Conservation (phyloP, 2,797 vertebrate species). For the Pyrocephalus nanus region DNA sequence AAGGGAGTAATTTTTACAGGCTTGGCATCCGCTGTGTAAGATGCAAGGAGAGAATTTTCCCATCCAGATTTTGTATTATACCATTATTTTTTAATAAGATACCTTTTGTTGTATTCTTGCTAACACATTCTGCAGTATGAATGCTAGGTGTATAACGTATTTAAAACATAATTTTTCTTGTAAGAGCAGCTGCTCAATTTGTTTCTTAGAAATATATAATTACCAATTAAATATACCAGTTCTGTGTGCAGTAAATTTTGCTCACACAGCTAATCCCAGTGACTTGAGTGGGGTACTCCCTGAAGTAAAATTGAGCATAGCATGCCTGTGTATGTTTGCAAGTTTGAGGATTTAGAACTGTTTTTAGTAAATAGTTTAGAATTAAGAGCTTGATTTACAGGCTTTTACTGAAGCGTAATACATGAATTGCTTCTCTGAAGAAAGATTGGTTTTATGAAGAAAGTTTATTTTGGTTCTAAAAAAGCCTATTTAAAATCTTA, state of each 20-base stretch:
- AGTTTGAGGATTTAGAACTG: not conserved
- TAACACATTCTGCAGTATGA: constrained; percentile 21
- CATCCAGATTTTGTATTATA: not conserved
- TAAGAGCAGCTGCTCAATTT: not conserved
- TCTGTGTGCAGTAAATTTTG: not conserved
- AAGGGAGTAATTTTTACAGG: not conserved
- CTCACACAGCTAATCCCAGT: not conserved
- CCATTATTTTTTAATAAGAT: not conserved
- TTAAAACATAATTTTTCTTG: not conserved
- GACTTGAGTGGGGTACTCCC: not conserved
- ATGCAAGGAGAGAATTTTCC: not conserved
- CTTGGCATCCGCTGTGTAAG: accelerated
- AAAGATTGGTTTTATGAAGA: not conserved
- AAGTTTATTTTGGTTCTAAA: not conserved
- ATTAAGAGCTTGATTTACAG: not conserved
- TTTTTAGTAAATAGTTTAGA: not conserved
- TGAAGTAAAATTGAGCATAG: not conserved
- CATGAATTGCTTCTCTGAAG: not conserved
- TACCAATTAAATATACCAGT: not conserved
- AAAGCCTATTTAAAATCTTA: not conserved
- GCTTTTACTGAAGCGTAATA: not conserved
- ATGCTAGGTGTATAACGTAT: not conserved
- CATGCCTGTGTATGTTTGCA: not conserved
- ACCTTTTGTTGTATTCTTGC: not conserved
- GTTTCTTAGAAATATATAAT: not conserved